These are phyloP conservation scores for Camponotus fellah DNA, from an alignment of 2,888 invertebrate genomes.

Conservation along the genomic window DNA sequence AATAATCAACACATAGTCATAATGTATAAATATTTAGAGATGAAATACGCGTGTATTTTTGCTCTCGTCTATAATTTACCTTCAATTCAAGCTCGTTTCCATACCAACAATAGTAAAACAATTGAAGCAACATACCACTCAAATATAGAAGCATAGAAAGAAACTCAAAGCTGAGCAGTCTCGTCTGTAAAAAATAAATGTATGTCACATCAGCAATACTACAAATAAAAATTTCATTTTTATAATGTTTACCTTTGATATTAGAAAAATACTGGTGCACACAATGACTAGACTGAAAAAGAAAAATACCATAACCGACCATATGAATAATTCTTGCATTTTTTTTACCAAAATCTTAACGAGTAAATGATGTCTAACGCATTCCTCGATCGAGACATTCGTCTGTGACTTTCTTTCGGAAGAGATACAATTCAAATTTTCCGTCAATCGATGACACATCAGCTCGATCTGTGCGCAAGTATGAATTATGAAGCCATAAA, in stretches of 20 bases:
- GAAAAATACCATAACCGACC: constrained; percentile 65
- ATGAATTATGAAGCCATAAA: constrained; percentile 66
- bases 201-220: not conserved
- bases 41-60: too few relatives aligned
- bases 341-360: constrained; percentile 54
- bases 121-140: constrained; percentile 71
- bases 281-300: constrained; percentile 66
- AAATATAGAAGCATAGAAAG: constrained; percentile 59
- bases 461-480: constrained; percentile 68
- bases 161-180: constrained; percentile 61
- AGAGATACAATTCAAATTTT: not conserved
- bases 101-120: constrained; percentile 76
- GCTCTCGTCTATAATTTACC: constrained; percentile 18
- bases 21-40: too few relatives aligned
- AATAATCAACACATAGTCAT: too few relatives aligned
- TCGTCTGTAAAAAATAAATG: constrained; percentile 43
- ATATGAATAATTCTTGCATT: constrained; percentile 61
- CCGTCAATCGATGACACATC: constrained; percentile 55
- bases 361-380: constrained; percentile 54
- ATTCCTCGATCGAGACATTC: constrained; percentile 10
- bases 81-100: constrained; percentile 71
- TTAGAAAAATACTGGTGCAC: constrained; percentile 69
- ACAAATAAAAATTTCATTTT: not conserved
- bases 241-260: constrained; percentile 61
- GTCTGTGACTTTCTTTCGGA: not conserved